These are phyloP conservation scores for Drosophila athabasca DNA, from an alignment of 1,140 invertebrate species.

Conservation along the genomic window DNA sequence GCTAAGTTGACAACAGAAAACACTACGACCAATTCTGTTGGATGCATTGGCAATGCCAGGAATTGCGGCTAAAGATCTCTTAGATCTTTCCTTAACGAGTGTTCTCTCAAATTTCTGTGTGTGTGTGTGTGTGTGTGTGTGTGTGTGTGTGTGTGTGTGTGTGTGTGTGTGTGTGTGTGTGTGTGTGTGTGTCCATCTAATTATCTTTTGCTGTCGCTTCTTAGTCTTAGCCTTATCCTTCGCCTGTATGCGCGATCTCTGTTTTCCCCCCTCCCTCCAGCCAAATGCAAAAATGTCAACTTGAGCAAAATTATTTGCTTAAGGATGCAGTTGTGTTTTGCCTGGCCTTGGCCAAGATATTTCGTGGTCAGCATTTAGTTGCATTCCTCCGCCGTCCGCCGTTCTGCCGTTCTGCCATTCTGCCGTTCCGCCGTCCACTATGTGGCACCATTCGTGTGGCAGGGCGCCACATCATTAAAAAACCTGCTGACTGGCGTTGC, in stretches of 20 bases:
- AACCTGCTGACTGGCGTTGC: conserved; percentile 43
- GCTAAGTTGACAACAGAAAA: conserved; percentile 45
- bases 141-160: too few relatives aligned
- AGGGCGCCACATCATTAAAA: conserved; percentile 25
- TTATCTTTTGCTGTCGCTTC: too few relatives aligned
- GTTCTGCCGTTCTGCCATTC: too few relatives aligned
- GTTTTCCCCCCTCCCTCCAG: conserved; percentile 8
- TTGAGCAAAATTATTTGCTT: conserved; percentile 56
- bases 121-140: too few relatives aligned
- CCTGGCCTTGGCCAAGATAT: conserved; percentile 27
- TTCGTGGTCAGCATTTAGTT: conserved; percentile 49
- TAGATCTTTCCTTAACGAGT: too few relatives aligned
- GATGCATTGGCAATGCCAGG: conserved; percentile 13
- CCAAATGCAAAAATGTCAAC: conserved; percentile 45
- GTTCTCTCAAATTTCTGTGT: too few relatives aligned
- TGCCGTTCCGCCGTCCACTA: too few relatives aligned
- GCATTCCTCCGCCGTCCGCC: neutral
- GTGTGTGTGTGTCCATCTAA: too few relatives aligned
- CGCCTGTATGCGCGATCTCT: neutral
- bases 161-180: too few relatives aligned
- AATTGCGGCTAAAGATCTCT: too few relatives aligned
- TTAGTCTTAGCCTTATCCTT: conserved; percentile 14
- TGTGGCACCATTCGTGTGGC: too few relatives aligned
- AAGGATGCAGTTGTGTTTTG: conserved; percentile 37
- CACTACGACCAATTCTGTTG: conserved; percentile 31